phyloP scores from a whole-genome alignment of 2,888 invertebrate genomes.

The Oxycera nigricornis region DNA sequence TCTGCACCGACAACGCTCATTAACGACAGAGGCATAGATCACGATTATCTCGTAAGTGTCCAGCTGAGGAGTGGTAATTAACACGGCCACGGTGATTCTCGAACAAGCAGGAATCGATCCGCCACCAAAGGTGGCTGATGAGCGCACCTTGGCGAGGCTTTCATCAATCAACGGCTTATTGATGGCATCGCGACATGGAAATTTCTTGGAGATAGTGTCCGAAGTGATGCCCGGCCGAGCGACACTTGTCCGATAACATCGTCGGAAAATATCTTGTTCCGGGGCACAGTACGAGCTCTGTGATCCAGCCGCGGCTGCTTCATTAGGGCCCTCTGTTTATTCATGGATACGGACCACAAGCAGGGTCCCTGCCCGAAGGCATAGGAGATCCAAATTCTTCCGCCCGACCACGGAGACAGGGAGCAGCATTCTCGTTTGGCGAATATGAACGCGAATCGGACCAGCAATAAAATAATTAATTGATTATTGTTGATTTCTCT shows the following conservation, averaged over 20 bases:
- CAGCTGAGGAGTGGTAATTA: slow-evolving; percentile 24
- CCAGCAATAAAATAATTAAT: no score
- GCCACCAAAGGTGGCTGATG: slow-evolving; percentile 25
- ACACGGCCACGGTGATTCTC: not conserved
- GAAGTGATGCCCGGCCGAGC: not conserved
- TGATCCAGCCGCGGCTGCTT: no score
- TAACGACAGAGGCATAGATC: slow-evolving; percentile 29
- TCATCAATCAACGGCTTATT: slow-evolving; percentile 32
- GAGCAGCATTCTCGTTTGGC: no score
- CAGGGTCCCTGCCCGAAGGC: no score
- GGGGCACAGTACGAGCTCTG: not conserved
- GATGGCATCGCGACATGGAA: slow-evolving; percentile 19
- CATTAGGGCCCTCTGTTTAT: no score
- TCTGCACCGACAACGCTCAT: slow-evolving; percentile 11
- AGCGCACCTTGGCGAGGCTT: not conserved
- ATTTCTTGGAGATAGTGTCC: slow-evolving; percentile 2
- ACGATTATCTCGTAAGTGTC: slow-evolving; percentile 31
- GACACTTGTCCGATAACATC: slow-evolving; percentile 8
- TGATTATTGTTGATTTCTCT: no score
- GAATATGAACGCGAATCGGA: no score
- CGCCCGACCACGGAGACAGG: no score
- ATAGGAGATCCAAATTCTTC: no score
- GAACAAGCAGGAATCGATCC: slow-evolving; percentile 8
- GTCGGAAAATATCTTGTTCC: not conserved
- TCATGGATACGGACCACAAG: no score